Conservation (phyloP, 2,797 vertebrate species). For the Glossophaga mutica region DNA sequence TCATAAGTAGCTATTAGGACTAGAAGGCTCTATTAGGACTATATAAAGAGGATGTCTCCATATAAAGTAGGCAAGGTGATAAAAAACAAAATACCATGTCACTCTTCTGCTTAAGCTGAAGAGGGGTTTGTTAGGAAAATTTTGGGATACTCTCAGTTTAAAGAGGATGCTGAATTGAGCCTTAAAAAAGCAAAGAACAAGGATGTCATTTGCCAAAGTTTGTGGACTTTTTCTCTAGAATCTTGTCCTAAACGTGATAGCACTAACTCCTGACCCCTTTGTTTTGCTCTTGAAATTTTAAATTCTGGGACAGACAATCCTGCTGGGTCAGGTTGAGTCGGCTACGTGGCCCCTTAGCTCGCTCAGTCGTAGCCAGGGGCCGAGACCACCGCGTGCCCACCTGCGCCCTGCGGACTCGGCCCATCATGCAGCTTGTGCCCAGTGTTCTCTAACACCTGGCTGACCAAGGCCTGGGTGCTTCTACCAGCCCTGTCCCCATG, state of each 20-base stretch:
- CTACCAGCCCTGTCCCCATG: no score
- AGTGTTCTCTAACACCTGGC: neutral
- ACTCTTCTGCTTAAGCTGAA: neutral
- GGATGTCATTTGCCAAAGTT: neutral
- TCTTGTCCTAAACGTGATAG: neutral
- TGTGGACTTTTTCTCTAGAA: neutral
- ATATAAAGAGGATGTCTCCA: no score
- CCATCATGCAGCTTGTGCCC: neutral
- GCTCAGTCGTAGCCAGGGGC: neutral
- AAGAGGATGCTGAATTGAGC: neutral
- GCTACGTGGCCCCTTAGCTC: neutral
- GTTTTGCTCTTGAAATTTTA: conserved; percentile 7
- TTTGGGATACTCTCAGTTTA: neutral
- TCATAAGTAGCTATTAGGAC: neutral
- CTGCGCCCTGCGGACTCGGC: no score
- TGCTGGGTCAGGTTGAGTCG: neutral
- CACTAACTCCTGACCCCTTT: neutral
- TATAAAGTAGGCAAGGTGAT: no score
- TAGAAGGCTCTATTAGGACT: no score
- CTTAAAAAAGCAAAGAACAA: neutral
- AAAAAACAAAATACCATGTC: no score
- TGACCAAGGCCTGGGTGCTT: neutral
- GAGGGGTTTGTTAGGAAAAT: neutral
- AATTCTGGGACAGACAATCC: neutral
- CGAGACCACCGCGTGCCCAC: neutral